phyloP scores from a whole-genome alignment of 2,797 vertebrate genomes.

The Danio jaintianensis region DNA sequence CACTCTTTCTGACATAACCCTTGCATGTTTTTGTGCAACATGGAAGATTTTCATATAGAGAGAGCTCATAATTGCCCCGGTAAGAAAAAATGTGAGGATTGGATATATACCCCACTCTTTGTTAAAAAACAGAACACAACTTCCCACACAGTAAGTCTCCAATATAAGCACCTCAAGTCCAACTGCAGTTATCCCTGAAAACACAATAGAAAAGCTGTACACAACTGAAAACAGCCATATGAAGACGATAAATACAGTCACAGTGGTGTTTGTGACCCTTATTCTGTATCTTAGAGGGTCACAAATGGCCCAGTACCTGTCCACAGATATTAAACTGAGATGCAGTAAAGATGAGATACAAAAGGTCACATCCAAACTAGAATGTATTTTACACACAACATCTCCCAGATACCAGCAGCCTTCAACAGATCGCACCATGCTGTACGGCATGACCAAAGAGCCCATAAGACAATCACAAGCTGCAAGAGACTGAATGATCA shows the following conservation, averaged over 20 bases:
- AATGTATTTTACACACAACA: conserved; percentile 62
- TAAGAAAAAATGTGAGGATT: conserved; percentile 25
- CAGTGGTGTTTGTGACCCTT: conserved; percentile 48
- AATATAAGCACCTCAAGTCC: conserved; percentile 42
- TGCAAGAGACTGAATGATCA: conserved; percentile 59
- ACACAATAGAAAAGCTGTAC: conserved; percentile 57
- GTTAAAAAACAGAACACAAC: conserved; percentile 37
- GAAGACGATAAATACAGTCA: conserved; percentile 4
- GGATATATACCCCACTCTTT: not conserved
- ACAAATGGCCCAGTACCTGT: conserved; percentile 63
- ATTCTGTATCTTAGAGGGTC: conserved; percentile 59
- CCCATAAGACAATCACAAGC: conserved; percentile 60
- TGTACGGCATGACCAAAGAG: conserved; percentile 63
- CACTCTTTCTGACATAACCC: conserved; percentile 40
- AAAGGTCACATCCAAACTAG: conserved; percentile 60
- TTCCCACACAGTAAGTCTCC: conserved; percentile 27
- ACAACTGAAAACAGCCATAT: conserved; percentile 52
- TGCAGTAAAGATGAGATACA: conserved; percentile 61
- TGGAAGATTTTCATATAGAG: conserved; percentile 32
- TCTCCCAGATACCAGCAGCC: conserved; percentile 65
- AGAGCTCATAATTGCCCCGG: conserved; percentile 49
- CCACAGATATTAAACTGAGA: conserved; percentile 62
- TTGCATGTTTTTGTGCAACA: conserved; percentile 48
- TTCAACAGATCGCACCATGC: conserved; percentile 62
- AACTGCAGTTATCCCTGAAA: conserved; percentile 48